These are phyloP conservation scores for Caloenas nicobarica DNA, from an alignment of 2,113 vertebrate species.

Conservation along the genomic window DNA sequence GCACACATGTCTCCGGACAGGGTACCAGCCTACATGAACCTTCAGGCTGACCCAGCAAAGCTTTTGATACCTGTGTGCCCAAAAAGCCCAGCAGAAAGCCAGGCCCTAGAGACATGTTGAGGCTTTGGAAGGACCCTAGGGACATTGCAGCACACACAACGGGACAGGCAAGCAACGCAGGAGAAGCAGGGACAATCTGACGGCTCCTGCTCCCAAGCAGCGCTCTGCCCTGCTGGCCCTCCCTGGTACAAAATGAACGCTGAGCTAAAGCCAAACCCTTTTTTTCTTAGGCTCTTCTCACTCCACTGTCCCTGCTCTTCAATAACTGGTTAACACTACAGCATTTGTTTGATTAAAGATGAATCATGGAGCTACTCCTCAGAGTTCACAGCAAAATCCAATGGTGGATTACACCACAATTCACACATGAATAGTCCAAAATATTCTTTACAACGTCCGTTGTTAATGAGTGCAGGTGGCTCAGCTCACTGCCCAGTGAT, in stretches of 20 bases:
- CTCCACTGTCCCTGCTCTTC: not conserved
- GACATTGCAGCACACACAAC: too few relatives aligned
- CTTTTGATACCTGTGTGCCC: not conserved
- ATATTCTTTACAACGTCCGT: not conserved
- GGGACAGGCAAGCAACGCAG: not conserved
- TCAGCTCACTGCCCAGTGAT: not conserved
- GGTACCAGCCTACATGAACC: not conserved
- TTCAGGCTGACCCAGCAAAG: not conserved
- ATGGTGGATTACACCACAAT: not conserved
- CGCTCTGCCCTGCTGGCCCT: not conserved
- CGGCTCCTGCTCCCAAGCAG: too few relatives aligned
- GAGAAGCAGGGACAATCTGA: rapidly evolving
- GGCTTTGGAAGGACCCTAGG: not conserved
- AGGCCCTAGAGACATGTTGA: not conserved
- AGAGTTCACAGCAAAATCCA: not conserved
- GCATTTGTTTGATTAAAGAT: not conserved
- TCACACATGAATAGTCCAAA: not conserved
- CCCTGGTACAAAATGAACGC: not conserved
- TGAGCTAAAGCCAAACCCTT: not conserved
- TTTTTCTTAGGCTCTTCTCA: not conserved
- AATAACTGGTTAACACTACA: not conserved
- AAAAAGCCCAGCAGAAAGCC: not conserved
- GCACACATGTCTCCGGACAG: rapidly evolving
- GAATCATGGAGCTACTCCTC: not conserved
- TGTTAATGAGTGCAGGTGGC: not conserved